These are phyloP conservation scores for Polydesmus complanatus DNA, from an alignment of 2,888 invertebrate species.

Conservation along the genomic window DNA sequence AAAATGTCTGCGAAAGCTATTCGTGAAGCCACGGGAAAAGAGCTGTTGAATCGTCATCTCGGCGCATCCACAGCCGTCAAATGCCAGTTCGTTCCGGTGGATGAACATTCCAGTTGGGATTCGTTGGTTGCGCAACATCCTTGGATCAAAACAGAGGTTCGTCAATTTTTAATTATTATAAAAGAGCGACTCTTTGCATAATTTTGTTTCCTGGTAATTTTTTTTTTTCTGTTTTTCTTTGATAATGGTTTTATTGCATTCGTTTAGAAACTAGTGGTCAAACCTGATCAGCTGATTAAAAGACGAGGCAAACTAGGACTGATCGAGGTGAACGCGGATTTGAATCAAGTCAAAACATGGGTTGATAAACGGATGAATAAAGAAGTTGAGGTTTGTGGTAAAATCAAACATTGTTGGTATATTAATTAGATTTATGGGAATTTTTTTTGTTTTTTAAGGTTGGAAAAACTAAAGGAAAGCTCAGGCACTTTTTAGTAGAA, in stretches of 20 bases:
- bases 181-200: not conserved
- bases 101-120: conserved; percentile 61
- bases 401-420: no score
- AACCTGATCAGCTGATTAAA: conserved; percentile 98
- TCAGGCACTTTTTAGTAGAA: conserved; percentile 90
- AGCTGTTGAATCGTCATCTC: conserved; percentile 72
- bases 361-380: conserved; percentile 66
- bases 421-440: not conserved
- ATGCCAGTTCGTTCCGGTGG: conserved; percentile 68
- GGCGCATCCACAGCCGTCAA: conserved; percentile 48
- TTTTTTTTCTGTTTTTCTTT: not conserved
- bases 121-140: conserved; percentile 60
- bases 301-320: conserved; percentile 92
- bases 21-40: conserved; percentile 85
- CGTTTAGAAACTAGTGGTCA: conserved; percentile 77
- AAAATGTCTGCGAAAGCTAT: conserved; percentile 94
- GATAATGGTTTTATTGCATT: not conserved
- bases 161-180: no score
- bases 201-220: not conserved
- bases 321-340: conserved; percentile 81
- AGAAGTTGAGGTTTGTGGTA: conserved; percentile 46
- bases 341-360: conserved; percentile 70
- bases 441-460: conserved; percentile 39
- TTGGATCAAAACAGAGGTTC: conserved; percentile 52
- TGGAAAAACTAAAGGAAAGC: conserved; percentile 73